phyloP scores from a whole-genome alignment of 2,797 vertebrate species.

The Sardinella longiceps region DNA sequence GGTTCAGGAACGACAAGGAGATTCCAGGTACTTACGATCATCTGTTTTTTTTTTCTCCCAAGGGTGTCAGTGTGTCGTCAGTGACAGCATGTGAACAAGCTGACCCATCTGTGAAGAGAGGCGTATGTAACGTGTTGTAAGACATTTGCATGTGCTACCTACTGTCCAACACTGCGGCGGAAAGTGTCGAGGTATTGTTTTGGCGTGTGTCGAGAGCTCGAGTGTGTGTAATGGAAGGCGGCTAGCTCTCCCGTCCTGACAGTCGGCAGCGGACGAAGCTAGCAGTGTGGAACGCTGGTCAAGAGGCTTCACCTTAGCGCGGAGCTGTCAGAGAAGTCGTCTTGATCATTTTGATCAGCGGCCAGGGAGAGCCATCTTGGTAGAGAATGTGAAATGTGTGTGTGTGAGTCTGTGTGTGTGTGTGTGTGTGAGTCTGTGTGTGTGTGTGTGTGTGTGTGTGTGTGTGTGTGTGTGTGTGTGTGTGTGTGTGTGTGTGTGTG shows the following conservation, averaged over 20 bases:
- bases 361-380: conserved; percentile 68
- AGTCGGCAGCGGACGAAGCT: not conserved
- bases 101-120: conserved; percentile 40
- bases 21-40: conserved; percentile 83
- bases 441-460: not conserved
- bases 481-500: not conserved
- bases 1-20: conserved; percentile 97
- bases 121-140: not conserved
- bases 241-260: not conserved
- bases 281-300: conserved; percentile 53
- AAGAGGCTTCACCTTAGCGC: conserved; percentile 1
- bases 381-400: conserved; percentile 51
- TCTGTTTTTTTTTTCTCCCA: not conserved
- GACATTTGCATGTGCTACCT: not conserved
- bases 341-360: conserved; percentile 57
- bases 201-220: not conserved
- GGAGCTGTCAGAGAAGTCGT: conserved; percentile 50
- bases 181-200: not conserved
- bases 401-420: conserved; percentile 26
- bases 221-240: not conserved
- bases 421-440: not conserved
- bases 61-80: not conserved
- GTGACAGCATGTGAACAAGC: not conserved
- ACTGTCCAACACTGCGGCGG: not conserved
- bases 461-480: not conserved